Percentiles rank a stretch among this genome's conserved stretches.
Conservation (phyloP, 2,797 vertebrate species). For the Aulostomus chinensis region DNA sequence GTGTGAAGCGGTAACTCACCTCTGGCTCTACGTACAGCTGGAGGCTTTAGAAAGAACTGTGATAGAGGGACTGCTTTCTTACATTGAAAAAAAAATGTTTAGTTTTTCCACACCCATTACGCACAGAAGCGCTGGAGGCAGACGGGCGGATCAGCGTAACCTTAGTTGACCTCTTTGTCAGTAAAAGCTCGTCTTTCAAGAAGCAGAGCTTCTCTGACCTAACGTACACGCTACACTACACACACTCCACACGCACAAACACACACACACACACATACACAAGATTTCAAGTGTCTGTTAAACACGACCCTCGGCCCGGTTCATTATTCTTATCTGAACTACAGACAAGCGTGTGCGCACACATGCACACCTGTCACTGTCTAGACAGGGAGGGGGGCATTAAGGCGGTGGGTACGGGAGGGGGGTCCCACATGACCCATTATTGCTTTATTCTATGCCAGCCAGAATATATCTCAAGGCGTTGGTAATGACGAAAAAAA, state of each 20-base stretch:
- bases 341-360: conserved; percentile 63
- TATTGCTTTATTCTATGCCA: conserved; percentile 73
- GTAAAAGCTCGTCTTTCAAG: conserved; percentile 26
- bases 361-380: conserved; percentile 86
- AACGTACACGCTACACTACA: too few species aligned
- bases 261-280: conserved; percentile 30
- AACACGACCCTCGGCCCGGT: conserved; percentile 48
- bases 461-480: conserved; percentile 67
- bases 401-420: conserved; percentile 53
- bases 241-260: too few species aligned
- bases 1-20: conserved; percentile 56
- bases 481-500: conserved; percentile 62
- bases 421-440: conserved; percentile 71
- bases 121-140: conserved; percentile 13
- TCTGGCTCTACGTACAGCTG: conserved; percentile 34
- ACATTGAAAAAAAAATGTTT: not conserved
- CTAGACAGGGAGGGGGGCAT: conserved; percentile 82
- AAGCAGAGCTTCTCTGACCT: conserved; percentile 6
- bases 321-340: conserved; percentile 77
- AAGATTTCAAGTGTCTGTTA: conserved; percentile 38
- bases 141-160: conserved; percentile 38
- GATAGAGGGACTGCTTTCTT: conserved; percentile 39
- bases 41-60: conserved; percentile 34
- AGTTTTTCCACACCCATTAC: not conserved
- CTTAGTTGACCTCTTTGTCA: conserved; percentile 67